Evolutionary conservation across 92 coral and sea anemone species (phyloP).

Genomic region (Phenganax stokvisi): DNA sequence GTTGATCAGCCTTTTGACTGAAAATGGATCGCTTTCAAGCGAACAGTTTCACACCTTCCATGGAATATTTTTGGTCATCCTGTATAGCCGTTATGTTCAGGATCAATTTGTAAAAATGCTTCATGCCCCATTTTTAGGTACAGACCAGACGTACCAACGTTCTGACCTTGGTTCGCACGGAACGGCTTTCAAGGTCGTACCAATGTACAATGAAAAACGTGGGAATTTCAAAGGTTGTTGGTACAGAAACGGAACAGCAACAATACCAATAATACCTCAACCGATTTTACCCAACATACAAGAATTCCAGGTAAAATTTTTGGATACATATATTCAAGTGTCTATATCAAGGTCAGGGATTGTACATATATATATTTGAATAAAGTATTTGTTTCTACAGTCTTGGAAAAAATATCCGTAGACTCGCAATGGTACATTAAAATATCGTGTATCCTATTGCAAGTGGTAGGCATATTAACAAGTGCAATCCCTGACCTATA

Average conservation of each 20-base stretch:
- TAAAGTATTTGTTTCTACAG: not conserved
- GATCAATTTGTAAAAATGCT: not conserved
- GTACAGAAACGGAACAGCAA: slow-evolving; percentile 66
- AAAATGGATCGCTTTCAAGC: no score
- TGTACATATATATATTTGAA: not conserved
- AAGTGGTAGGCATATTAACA: no score
- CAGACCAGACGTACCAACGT: slow-evolving; percentile 84
- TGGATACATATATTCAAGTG: not conserved
- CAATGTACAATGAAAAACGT: slow-evolving; percentile 82
- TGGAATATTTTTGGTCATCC: no score
- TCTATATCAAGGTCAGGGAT: no score
- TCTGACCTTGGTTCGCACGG: slow-evolving; percentile 84
- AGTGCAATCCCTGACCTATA: no score
- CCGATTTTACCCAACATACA: slow-evolving; percentile 89
- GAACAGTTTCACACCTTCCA: no score
- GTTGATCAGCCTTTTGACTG: no score
- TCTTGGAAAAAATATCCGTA: no score
- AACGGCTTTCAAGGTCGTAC: slow-evolving; percentile 85
- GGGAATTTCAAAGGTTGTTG: slow-evolving; percentile 93
- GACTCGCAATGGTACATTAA: no score
- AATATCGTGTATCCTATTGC: no score
- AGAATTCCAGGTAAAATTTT: slow-evolving; percentile 63
- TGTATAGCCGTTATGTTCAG: no score
- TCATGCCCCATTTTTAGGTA: slow-evolving; percentile 47
- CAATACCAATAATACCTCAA: slow-evolving; percentile 80